Evolutionary conservation across 2,113 vertebrate species (phyloP).

Genomic region (Hippocampus guttulatus): DNA sequence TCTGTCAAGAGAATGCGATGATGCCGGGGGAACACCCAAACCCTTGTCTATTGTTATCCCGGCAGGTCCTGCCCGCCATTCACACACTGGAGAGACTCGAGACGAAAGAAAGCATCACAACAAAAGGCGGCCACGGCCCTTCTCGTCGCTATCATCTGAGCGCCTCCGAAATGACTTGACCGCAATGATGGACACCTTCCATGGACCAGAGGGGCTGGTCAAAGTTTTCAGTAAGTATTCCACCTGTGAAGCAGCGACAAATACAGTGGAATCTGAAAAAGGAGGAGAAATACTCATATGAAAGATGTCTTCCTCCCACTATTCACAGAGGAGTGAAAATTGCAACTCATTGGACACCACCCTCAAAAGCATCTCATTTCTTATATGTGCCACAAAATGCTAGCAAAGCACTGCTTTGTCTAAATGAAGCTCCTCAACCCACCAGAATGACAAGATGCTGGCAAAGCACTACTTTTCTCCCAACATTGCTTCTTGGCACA

Average conservation of each 20-base stretch:
- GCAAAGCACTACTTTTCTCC: too few relatives aligned
- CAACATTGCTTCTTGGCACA: too few relatives aligned
- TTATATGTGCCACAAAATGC: too few relatives aligned
- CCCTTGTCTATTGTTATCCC: constrained; percentile 56
- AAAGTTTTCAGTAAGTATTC: constrained; percentile 24
- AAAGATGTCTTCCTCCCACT: background rate
- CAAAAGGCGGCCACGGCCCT: constrained; percentile 51
- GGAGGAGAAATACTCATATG: background rate
- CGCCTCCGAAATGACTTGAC: constrained; percentile 13
- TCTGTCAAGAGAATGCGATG: constrained; percentile 13
- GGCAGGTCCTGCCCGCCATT: constrained; percentile 51
- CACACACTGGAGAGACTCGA: constrained; percentile 55
- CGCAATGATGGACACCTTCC: constrained; percentile 38
- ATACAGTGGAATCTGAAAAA: background rate
- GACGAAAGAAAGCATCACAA: constrained; percentile 60
- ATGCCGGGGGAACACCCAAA: constrained; percentile 68
- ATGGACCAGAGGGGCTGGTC: constrained; percentile 15
- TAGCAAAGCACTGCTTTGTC: too few relatives aligned
- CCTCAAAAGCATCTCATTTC: too few relatives aligned
- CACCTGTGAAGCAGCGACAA: background rate
- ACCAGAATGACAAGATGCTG: too few relatives aligned
- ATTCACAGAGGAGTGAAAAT: too few relatives aligned
- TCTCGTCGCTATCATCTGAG: constrained; percentile 55
- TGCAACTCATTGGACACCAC: too few relatives aligned
- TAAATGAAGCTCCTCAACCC: too few relatives aligned